phyloP scores from a whole-genome alignment of 2,797 vertebrate species.

The Oryzias dopingdopingensis region DNA sequence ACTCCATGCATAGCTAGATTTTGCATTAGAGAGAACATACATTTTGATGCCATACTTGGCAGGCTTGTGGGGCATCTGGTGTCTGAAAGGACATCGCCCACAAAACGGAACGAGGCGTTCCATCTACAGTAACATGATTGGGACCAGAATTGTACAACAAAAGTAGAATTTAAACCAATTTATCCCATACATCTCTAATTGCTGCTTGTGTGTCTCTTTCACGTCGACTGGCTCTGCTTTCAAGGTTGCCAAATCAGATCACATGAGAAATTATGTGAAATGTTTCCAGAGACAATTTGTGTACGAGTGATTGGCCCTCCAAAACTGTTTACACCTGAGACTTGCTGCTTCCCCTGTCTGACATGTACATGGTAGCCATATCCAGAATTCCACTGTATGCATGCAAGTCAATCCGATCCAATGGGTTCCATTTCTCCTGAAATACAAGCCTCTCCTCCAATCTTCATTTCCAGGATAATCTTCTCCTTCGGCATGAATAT shows the following conservation, averaged over 20 bases:
- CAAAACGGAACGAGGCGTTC: too few relatives aligned
- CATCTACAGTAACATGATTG: too few relatives aligned
- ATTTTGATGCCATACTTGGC: too few relatives aligned
- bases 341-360: neutral
- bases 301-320: neutral
- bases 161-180: too few relatives aligned
- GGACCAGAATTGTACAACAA: too few relatives aligned
- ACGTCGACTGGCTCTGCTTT: conserved; percentile 20
- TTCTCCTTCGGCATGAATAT: conserved; percentile 12
- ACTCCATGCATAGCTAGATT: too few relatives aligned
- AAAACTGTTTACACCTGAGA: neutral
- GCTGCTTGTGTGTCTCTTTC: too few relatives aligned
- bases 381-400: conserved; percentile 13
- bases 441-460: conserved; percentile 14
- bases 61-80: neutral
- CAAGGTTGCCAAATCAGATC: conserved; percentile 19
- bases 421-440: conserved; percentile 18
- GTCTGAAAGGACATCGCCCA: neutral
- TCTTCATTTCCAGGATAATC: conserved; percentile 24
- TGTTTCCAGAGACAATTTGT: conserved; percentile 14
- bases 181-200: too few relatives aligned
- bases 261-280: conserved; percentile 19
- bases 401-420: conserved; percentile 21
- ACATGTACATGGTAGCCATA: conserved; percentile 14
- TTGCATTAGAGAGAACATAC: too few relatives aligned